Percentiles rank a stretch among this genome's conserved stretches.
Conservation (phyloP, 2,113 vertebrate genomes). For the Syngnathus floridae region DNA sequence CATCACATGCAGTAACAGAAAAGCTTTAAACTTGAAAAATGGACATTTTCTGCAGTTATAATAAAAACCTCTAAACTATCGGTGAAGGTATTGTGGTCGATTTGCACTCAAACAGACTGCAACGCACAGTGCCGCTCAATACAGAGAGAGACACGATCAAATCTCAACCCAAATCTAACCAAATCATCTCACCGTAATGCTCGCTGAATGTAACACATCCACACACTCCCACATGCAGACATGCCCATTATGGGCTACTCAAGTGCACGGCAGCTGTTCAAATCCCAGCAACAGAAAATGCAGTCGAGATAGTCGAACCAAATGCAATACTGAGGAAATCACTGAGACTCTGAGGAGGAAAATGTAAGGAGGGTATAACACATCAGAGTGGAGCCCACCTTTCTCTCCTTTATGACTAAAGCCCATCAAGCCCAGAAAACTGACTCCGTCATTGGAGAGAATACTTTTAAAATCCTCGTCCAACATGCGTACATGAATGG, state of each 20-base stretch:
- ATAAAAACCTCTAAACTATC: not conserved
- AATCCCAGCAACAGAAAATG: conserved; percentile 30
- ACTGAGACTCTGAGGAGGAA: conserved; percentile 17
- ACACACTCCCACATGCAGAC: not conserved
- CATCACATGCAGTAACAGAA: not conserved
- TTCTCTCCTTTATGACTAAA: conserved; percentile 19
- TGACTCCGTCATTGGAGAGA: not conserved
- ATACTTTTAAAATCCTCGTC: not conserved
- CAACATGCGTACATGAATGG: not conserved
- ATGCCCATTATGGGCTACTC: conserved; percentile 23
- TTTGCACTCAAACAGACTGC: conserved; percentile 16
- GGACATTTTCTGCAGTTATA: not conserved
- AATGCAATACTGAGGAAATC: conserved; percentile 27
- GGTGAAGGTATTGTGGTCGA: conserved; percentile 3
- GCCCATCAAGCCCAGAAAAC: not conserved
- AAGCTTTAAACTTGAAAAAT: not conserved
- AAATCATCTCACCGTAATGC: conserved; percentile 19
- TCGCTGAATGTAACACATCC: conserved; percentile 7
- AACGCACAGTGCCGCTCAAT: conserved; percentile 19
- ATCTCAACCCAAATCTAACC: conserved; percentile 30
- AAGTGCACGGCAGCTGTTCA: conserved; percentile 38
- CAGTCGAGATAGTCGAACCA: conserved; percentile 29
- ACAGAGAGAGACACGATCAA: conserved; percentile 18
- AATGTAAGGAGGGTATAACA: conserved; percentile 3
- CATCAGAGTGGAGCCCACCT: conserved; percentile 12